Percentiles rank a stretch among this genome's conserved stretches.
These are phyloP conservation scores for Pogonus chalceus DNA, from an alignment of 1,140 invertebrate species.

Conservation along the genomic window DNA sequence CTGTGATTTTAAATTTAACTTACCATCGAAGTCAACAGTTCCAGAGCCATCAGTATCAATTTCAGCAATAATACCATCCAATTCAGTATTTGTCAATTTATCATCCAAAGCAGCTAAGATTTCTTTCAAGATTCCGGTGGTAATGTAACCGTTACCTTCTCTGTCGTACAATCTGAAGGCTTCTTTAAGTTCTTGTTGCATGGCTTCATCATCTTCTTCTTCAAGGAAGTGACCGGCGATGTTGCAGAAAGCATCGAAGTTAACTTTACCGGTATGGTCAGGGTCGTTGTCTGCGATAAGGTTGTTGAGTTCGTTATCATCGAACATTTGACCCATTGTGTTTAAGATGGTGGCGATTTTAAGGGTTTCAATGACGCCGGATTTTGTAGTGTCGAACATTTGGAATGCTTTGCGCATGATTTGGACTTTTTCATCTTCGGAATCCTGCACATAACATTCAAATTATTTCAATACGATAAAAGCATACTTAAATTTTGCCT, in stretches of 20 bases:
- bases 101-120: conserved; percentile 84
- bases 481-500: too few species aligned
- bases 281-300: conserved; percentile 78
- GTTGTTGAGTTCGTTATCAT: conserved; percentile 72
- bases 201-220: conserved; percentile 84
- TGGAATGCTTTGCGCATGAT: conserved; percentile 88
- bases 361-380: conserved; percentile 77
- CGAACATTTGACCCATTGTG: conserved; percentile 86
- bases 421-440: conserved; percentile 69
- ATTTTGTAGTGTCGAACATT: conserved; percentile 88
- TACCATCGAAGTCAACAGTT: conserved; percentile 82
- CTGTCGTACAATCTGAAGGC: conserved; percentile 73
- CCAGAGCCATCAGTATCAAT: conserved; percentile 90
- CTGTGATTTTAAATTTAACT: conserved; percentile 15
- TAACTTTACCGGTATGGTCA: conserved; percentile 76
- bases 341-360: conserved; percentile 88
- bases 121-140: conserved; percentile 80
- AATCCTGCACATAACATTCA: conserved; percentile 46
- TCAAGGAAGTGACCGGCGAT: conserved; percentile 84
- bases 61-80: conserved; percentile 87
- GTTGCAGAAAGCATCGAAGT: conserved; percentile 86
- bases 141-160: conserved; percentile 88
- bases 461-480: too few species aligned
- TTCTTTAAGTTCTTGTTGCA: conserved; percentile 89
- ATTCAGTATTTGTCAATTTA: conserved; percentile 69